Evolutionary conservation across 2,888 invertebrate species (phyloP).

Genomic region (Acanthosepion esculentum): DNA sequence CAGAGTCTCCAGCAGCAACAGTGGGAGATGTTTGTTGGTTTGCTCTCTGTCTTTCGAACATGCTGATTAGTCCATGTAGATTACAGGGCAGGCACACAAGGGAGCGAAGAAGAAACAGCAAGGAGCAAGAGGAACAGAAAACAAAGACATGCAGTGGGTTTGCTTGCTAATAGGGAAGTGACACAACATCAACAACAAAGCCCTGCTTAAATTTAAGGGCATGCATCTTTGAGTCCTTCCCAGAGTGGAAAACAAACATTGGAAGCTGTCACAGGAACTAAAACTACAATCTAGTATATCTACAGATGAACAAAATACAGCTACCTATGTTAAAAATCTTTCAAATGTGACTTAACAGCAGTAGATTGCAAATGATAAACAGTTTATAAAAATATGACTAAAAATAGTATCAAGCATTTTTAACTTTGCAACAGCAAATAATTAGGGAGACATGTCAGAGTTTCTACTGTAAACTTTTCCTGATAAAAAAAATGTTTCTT

Average conservation of each 20-base stretch:
- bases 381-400: not conserved
- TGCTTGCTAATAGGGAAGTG: conserved; percentile 36
- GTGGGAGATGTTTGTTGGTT: conserved; percentile 44
- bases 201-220: conserved; percentile 17
- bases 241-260: conserved; percentile 38
- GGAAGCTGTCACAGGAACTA: conserved; percentile 41
- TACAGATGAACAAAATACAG: not conserved
- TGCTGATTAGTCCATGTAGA: conserved; percentile 47
- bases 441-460: conserved; percentile 34
- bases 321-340: not conserved
- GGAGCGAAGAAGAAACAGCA: conserved; percentile 46
- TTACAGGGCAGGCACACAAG: conserved; percentile 45
- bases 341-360: not conserved
- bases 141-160: conserved; percentile 44
- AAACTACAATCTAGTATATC: not conserved
- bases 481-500: not conserved
- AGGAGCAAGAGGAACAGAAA: conserved; percentile 41
- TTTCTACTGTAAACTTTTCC: not conserved
- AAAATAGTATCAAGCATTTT: not conserved
- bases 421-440: conserved; percentile 36
- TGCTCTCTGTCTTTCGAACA: conserved; percentile 48
- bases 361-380: not conserved
- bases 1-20: not conserved
- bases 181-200: not conserved
- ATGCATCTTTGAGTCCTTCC: not conserved